Conservation (phyloP, 1,140 invertebrate species). For the Adelges cooleyi region DNA sequence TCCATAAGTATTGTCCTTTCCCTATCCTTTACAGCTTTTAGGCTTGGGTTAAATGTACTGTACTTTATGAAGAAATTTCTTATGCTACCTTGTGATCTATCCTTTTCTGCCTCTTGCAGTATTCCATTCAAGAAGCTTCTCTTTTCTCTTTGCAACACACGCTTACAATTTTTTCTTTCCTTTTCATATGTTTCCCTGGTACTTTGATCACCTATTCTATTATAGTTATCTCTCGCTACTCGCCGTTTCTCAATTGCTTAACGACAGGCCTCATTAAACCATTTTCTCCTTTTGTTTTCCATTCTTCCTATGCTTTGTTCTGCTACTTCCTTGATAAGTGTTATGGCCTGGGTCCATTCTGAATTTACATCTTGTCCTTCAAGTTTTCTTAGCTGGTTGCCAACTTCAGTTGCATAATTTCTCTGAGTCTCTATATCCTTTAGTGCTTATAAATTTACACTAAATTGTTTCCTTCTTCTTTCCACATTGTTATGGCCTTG, state of each 20-base stretch:
- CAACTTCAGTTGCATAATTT: constrained; percentile 24
- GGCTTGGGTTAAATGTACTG: not conserved
- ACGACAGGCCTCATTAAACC: not conserved
- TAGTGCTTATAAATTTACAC: not conserved
- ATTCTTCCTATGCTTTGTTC: constrained; percentile 1
- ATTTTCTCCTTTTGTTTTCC: not conserved
- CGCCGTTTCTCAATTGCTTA: not conserved
- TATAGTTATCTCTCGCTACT: not conserved
- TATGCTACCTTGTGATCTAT: constrained; percentile 5
- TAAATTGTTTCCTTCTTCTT: not conserved
- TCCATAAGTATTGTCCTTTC: not conserved
- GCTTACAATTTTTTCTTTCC: not conserved
- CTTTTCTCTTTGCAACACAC: not conserved
- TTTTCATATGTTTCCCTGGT: not conserved
- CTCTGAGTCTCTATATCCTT: constrained; percentile 18
- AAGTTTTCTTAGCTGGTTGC: not conserved
- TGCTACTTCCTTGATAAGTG: not conserved
- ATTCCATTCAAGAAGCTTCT: not conserved
- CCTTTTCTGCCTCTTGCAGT: not conserved
- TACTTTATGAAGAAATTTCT: not conserved
- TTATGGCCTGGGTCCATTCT: not conserved
- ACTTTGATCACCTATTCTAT: not conserved
- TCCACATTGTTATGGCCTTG: not conserved
- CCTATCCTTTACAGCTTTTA: not conserved
- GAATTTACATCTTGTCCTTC: not conserved